Percentiles rank a stretch among this genome's conserved stretches.
Evolutionary conservation across 2,888 invertebrate genomes (phyloP).

Genomic region (Loripinus fragilis): DNA sequence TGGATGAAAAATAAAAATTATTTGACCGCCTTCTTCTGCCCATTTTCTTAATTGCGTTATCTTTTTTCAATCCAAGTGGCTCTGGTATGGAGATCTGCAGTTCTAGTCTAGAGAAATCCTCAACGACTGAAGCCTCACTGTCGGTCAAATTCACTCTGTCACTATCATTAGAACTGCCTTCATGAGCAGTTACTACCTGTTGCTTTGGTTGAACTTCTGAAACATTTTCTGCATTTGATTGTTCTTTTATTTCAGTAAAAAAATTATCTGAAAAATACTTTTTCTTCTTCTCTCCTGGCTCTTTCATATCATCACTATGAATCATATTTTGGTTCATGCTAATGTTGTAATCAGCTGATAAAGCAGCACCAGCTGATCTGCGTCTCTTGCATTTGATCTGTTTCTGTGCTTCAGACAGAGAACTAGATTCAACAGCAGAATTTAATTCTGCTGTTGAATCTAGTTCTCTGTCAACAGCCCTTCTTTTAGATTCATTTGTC

Average conservation of each 20-base stretch:
- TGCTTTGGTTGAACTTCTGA: not conserved
- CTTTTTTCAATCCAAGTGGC: not conserved
- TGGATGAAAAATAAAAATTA: constrained; percentile 13
- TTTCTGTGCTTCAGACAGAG: not conserved
- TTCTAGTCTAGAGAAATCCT: not conserved
- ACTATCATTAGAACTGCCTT: not conserved
- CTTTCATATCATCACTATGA: no score
- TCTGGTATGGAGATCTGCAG: not conserved
- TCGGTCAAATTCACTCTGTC: not conserved
- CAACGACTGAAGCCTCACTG: not conserved
- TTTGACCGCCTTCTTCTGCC: constrained; percentile 8
- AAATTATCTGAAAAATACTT: not conserved
- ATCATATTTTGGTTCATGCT: no score
- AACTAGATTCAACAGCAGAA: no score
- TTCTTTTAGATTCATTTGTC: no score
- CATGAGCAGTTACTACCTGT: not conserved
- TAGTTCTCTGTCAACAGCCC: no score
- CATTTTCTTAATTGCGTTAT: not conserved
- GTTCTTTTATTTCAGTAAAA: not conserved
- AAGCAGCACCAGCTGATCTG: not conserved
- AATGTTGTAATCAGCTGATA: not conserved
- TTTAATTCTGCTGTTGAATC: no score
- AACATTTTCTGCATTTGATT: not conserved
- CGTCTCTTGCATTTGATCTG: not conserved
- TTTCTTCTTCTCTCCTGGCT: not conserved